phyloP scores from a whole-genome alignment of 1,140 invertebrate species.

The Nasonia vitripennis region DNA sequence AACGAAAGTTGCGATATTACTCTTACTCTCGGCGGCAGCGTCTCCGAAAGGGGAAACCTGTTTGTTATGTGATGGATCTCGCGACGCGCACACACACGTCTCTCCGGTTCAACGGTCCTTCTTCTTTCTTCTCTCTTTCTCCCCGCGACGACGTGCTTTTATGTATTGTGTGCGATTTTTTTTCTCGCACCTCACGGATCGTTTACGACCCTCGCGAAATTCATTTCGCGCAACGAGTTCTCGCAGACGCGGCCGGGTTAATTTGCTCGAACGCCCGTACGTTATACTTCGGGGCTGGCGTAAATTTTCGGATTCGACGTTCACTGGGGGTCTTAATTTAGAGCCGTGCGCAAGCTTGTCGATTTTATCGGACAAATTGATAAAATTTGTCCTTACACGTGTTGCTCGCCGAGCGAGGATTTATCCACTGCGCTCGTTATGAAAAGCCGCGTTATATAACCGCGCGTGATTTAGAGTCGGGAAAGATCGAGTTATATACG shows the following conservation, averaged over 20 bases:
- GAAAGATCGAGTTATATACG: too few species aligned
- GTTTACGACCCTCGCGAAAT: neutral
- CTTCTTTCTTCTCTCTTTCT: neutral
- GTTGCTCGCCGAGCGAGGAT: too few species aligned
- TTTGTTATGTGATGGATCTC: slow-evolving; percentile 42
- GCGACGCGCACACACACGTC: neutral
- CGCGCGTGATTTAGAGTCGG: too few species aligned
- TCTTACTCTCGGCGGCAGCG: slow-evolving; percentile 27
- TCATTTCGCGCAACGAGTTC: neutral
- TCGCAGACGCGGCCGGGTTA: neutral
- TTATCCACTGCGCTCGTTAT: too few species aligned
- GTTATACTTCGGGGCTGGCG: too few species aligned
- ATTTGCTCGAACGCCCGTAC: too few species aligned
- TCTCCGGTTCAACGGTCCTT: slow-evolving; percentile 24
- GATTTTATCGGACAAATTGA: too few species aligned
- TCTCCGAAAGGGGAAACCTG: slow-evolving; percentile 40
- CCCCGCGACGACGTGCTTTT: neutral
- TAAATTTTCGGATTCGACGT: too few species aligned
- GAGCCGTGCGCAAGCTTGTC: too few species aligned
- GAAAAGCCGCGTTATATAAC: too few species aligned
- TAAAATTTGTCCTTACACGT: too few species aligned
- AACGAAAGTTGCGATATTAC: slow-evolving; percentile 46
- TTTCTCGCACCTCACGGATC: neutral
- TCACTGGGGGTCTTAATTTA: too few species aligned
- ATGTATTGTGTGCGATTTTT: neutral